phyloP scores from a whole-genome alignment of 2,797 vertebrate species.

The Liasis olivaceus region DNA sequence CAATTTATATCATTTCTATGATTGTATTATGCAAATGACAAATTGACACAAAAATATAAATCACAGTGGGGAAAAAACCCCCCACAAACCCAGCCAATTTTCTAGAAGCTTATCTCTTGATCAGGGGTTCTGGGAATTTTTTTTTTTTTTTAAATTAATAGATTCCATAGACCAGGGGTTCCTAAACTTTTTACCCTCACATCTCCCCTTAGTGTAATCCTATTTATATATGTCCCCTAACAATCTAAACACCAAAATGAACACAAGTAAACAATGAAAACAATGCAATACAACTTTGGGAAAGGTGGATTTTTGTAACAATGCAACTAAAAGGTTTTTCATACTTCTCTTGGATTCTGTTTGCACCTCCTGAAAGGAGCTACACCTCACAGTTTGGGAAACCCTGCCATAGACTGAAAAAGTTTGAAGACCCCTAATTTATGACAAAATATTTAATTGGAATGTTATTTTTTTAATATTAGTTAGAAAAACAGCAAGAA shows the following conservation, averaged over 20 bases:
- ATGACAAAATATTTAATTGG: neutral
- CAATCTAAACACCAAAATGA: neutral
- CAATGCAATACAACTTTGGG: neutral
- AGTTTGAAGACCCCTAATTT: neutral
- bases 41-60: neutral
- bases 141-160: neutral
- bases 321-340: neutral
- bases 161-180: neutral
- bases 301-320: neutral
- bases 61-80: rapidly evolving
- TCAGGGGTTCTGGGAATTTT: neutral
- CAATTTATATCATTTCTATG: neutral
- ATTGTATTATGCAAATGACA: neutral
- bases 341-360: neutral
- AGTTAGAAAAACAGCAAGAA: neutral
- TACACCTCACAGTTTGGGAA: neutral
- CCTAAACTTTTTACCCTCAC: neutral
- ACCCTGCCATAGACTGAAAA: neutral
- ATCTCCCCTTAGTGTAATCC: neutral
- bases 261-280: neutral
- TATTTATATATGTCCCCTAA: neutral
- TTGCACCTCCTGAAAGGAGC: neutral
- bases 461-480: neutral
- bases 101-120: neutral
- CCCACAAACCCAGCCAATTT: neutral